A percentile compares a stretch with the other conserved stretches of the same genome.
Conservation (phyloP, 2,888 invertebrate genomes). For the Camponotus fellah region DNA sequence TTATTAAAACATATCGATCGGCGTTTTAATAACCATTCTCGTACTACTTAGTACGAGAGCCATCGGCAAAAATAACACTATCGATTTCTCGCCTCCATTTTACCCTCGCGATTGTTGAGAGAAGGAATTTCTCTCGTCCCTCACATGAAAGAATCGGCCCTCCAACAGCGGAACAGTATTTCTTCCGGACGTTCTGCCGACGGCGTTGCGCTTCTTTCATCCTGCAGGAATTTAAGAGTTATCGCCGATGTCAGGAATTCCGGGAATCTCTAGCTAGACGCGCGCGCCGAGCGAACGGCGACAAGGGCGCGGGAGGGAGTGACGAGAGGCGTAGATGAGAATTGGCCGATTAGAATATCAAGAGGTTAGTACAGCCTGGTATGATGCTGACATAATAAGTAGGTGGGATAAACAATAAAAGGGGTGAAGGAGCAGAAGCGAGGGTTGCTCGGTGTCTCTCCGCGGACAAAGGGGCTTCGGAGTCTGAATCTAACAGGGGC, state of each 20-base stretch:
- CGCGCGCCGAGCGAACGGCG: constrained; percentile 11
- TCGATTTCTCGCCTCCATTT: constrained; percentile 53
- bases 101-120: constrained; percentile 54
- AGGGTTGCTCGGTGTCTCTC: constrained; percentile 59
- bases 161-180: constrained; percentile 61
- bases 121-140: constrained; percentile 65
- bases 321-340: constrained; percentile 56
- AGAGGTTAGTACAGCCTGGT: constrained; percentile 63
- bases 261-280: constrained; percentile 53
- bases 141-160: constrained; percentile 54
- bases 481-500: constrained; percentile 62
- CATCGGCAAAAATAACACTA: constrained; percentile 41
- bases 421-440: constrained; percentile 72
- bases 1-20: not conserved
- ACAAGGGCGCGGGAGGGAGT: constrained; percentile 3
- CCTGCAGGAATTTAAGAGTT: constrained; percentile 72
- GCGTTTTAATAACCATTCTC: constrained; percentile 21
- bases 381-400: constrained; percentile 80
- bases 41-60: constrained; percentile 12
- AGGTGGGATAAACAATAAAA: constrained; percentile 80
- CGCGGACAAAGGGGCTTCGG: constrained; percentile 73
- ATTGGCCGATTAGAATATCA: constrained; percentile 82
- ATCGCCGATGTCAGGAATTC: constrained; percentile 70
- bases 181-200: constrained; percentile 65
- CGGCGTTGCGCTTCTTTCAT: constrained; percentile 69